Evolutionary conservation across 2,888 invertebrate species (phyloP), one percentile per base, ranked within the genome.

Genomic region (Phyto melanocephala): DNA sequence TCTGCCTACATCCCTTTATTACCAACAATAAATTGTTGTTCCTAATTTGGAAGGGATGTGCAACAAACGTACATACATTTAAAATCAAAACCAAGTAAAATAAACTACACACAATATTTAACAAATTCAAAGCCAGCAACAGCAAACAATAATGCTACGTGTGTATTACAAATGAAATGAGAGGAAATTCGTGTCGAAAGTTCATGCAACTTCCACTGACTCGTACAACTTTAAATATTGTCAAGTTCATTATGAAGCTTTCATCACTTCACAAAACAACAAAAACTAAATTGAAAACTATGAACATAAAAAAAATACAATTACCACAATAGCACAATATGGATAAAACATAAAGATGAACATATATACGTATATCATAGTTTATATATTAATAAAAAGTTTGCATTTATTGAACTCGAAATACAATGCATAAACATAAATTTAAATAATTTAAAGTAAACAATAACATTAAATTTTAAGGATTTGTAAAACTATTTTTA

Each of bases 241-340:
- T 60, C 60, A 24, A 60, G 40, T 60, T 60, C 60, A 40, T 60
- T 40, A 60, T 40, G 47, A 15, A 52, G 40, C 8, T 24, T 68
- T 54, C 37, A 52, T 35, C 3, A 37, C 20, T n/a, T 4, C 8
- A 3, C 8, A 67, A 52, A 2, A 52, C 10, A 28, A 63, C 22
- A 10, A 22, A 20, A 33, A 33, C 13, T 54, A 54, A 54, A 54
- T 33, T 28, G 45, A 17, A 5, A 42, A 17, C 8, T 1, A 13
- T 7, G 11, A 40, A 6, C 40, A 33, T 1, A 13, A 50, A 35
- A 22, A 10, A 35, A 35, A 56, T 45, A 10, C 28, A 56, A 58
- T n/a, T 20, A 28, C 28, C n/a, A n/a, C n/a, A n/a, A n/a, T n/a
- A n/a, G n/a, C n/a, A n/a, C n/a, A n/a, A n/a, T n/a, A n/a, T n/a